Evolutionary conservation across 2,113 vertebrate genomes (phyloP).

Genomic region (Clarias macrocephalus): DNA sequence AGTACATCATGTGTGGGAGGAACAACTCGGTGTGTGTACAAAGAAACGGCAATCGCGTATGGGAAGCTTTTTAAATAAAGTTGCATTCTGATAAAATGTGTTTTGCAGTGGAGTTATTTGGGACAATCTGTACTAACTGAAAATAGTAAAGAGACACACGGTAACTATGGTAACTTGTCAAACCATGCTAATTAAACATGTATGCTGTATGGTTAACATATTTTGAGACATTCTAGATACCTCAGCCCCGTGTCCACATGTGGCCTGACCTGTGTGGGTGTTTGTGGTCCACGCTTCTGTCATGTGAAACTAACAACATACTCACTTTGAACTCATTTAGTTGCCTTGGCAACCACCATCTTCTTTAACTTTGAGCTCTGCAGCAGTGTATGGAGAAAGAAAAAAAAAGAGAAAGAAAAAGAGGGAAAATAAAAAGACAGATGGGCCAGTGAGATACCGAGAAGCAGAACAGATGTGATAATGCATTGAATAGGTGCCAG

Average conservation of each 20-base stretch:
- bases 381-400: constrained; percentile 39
- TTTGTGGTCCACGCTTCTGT: background rate
- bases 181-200: background rate
- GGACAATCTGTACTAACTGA: background rate
- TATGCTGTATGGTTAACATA: background rate
- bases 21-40: too few relatives aligned
- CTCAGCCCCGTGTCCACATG: background rate
- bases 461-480: constrained; percentile 2
- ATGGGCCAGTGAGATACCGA: constrained; percentile 1
- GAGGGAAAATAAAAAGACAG: constrained; percentile 31
- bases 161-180: background rate
- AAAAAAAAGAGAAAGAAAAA: constrained; percentile 15
- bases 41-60: too few relatives aligned
- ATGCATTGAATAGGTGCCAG: background rate
- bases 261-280: background rate
- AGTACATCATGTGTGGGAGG: too few relatives aligned
- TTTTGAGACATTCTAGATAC: background rate
- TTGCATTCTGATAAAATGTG: too few relatives aligned
- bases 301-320: constrained; percentile 14
- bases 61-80: too few relatives aligned
- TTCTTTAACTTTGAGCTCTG: constrained; percentile 49
- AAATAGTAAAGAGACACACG: background rate
- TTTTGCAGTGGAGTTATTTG: too few relatives aligned
- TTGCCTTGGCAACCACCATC: constrained; percentile 58
- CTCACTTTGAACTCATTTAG: constrained; percentile 52